phyloP scores from a whole-genome alignment of 2,113 vertebrate genomes.

The Hippopotamus amphibius region DNA sequence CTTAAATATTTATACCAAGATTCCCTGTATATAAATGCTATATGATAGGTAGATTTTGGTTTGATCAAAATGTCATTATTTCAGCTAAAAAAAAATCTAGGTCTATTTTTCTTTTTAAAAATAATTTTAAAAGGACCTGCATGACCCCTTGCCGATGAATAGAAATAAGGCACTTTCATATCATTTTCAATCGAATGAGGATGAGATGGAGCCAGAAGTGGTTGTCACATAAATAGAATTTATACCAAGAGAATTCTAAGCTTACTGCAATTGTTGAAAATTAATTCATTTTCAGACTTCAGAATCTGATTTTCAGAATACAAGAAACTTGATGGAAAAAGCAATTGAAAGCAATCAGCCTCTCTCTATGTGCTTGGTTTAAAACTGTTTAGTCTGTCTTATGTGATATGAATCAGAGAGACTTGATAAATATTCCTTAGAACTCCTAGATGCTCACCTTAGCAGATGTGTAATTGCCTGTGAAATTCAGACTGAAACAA shows the following conservation, averaged over 20 bases:
- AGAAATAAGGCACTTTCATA: constrained; percentile 53
- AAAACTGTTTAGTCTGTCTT: constrained; percentile 54
- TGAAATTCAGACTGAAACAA: constrained; percentile 74
- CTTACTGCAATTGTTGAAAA: constrained; percentile 76
- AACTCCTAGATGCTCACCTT: constrained; percentile 67
- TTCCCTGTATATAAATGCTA: neutral
- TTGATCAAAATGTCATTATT: neutral
- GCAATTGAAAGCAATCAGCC: constrained; percentile 62
- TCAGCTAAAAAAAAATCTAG: neutral
- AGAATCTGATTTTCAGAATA: constrained; percentile 76
- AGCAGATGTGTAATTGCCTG: constrained; percentile 51
- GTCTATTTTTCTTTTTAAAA: neutral
- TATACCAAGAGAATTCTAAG: constrained; percentile 69
- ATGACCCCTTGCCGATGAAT: neutral
- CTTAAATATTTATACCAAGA: constrained; percentile 25
- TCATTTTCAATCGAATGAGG: neutral
- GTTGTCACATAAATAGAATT: constrained; percentile 66
- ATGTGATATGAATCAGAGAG: constrained; percentile 46
- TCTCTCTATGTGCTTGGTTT: constrained; percentile 70
- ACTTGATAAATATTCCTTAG: constrained; percentile 62
- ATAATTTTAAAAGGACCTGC: constrained; percentile 7
- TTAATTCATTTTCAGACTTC: constrained; percentile 70
- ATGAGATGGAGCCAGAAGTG: constrained; percentile 41
- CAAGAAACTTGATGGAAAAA: constrained; percentile 77
- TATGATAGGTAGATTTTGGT: neutral